phyloP scores from a whole-genome alignment of 2,888 invertebrate genomes.

The Conus canariensis region DNA sequence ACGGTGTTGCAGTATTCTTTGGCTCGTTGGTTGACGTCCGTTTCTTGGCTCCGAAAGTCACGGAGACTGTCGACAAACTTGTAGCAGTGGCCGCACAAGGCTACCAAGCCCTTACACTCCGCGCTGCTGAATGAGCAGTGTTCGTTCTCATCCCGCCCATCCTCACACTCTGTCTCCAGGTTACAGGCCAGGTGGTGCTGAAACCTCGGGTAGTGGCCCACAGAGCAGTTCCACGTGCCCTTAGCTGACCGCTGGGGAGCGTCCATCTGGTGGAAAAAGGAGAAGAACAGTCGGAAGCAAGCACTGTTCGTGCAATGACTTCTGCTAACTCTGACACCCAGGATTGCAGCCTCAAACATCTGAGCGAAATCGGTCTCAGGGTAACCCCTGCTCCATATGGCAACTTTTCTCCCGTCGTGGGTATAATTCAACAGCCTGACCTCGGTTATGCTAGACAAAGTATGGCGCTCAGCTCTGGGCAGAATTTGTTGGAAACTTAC shows the following conservation, averaged over 20 bases:
- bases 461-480: too few species aligned
- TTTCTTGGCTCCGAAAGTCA: background rate
- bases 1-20: background rate
- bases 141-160: background rate
- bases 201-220: background rate
- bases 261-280: background rate
- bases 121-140: background rate
- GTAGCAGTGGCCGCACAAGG: background rate
- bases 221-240: slow-evolving; percentile 3
- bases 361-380: too few species aligned
- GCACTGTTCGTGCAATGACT: background rate
- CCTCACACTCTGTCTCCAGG: background rate
- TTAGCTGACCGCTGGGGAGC: background rate
- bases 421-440: too few species aligned
- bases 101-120: background rate
- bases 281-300: slow-evolving; percentile 12
- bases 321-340: too few species aligned
- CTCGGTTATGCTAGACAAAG: too few species aligned
- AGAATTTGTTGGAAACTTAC: too few species aligned
- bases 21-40: background rate
- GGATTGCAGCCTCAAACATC: too few species aligned
- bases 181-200: slow-evolving; percentile 1
- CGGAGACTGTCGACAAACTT: background rate
- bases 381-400: too few species aligned
- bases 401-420: too few species aligned